A percentile compares a stretch with the other conserved stretches of the same genome.
Conservation (phyloP, 2,797 vertebrate species). For the Sebastes kiyomatsui region DNA sequence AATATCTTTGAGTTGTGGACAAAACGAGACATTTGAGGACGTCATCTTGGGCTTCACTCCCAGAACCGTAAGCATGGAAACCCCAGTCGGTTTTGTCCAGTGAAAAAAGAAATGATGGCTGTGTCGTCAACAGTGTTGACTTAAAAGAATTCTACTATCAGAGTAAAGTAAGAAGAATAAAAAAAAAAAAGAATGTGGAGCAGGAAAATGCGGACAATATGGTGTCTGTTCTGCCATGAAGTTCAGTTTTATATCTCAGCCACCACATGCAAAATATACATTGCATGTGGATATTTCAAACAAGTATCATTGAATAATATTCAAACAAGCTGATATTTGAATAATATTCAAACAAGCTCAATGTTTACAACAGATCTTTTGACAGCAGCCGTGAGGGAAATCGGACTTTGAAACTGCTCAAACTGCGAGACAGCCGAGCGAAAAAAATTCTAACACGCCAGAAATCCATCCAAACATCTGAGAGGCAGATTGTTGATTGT, state of each 20-base stretch:
- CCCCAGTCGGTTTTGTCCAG: not conserved
- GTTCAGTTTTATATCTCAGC: not conserved
- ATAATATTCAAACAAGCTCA: not conserved
- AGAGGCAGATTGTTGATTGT: not conserved
- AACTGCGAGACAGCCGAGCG: not conserved
- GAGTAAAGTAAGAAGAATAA: too few species aligned
- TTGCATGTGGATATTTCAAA: too few species aligned
- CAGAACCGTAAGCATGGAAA: not conserved
- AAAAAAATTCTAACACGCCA: not conserved
- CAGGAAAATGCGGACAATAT: not conserved
- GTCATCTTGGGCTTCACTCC: not conserved
- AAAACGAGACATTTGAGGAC: too few species aligned
- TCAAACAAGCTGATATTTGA: not conserved
- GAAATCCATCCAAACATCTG: not conserved
- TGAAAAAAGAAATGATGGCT: too few species aligned
- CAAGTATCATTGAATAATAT: too few species aligned
- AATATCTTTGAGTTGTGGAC: too few species aligned
- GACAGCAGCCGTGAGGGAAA: not conserved
- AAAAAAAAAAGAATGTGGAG: not conserved
- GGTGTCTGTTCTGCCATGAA: not conserved
- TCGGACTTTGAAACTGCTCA: not conserved
- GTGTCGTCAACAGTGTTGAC: too few species aligned
- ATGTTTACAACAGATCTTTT: rapidly evolving
- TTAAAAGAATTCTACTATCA: too few species aligned
- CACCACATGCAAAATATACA: not conserved